Evolutionary conservation across 2,888 invertebrate species (phyloP).

Genomic region (Macrosiphum euphorbiae): DNA sequence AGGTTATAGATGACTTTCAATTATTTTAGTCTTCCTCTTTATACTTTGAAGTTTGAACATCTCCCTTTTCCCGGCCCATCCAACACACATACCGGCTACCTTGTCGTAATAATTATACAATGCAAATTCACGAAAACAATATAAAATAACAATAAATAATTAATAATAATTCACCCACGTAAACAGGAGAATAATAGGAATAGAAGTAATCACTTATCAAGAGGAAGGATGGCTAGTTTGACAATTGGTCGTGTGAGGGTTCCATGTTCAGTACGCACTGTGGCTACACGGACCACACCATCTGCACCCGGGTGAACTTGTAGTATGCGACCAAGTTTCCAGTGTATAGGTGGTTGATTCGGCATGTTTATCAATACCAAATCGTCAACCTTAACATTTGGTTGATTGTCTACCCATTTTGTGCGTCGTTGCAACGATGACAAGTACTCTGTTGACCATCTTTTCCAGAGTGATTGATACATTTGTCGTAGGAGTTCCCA

Average conservation of each 20-base stretch:
- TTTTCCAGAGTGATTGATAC: background rate
- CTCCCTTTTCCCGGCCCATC: too few relatives aligned
- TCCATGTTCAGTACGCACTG: background rate
- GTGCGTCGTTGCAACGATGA: background rate
- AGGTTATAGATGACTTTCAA: too few relatives aligned
- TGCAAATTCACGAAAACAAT: too few relatives aligned
- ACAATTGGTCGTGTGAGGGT: background rate
- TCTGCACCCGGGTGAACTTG: background rate
- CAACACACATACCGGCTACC: too few relatives aligned
- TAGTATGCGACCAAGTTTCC: conserved; percentile 12
- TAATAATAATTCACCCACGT: too few relatives aligned
- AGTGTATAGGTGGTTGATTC: background rate
- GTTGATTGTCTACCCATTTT: background rate
- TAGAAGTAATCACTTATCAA: background rate
- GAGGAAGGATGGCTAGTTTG: background rate
- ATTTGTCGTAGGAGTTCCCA: conserved; percentile 1
- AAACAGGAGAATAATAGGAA: too few relatives aligned
- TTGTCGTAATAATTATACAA: too few relatives aligned
- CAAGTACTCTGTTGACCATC: background rate
- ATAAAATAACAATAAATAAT: too few relatives aligned
- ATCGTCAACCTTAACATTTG: background rate
- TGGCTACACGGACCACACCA: background rate
- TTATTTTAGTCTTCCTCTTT: too few relatives aligned
- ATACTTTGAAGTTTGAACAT: too few relatives aligned
- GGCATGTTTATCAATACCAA: background rate